Evolutionary conservation across 2,888 invertebrate species (phyloP), one percentile per base, ranked within the genome.

Genomic region (Hymenopus coronatus): DNA sequence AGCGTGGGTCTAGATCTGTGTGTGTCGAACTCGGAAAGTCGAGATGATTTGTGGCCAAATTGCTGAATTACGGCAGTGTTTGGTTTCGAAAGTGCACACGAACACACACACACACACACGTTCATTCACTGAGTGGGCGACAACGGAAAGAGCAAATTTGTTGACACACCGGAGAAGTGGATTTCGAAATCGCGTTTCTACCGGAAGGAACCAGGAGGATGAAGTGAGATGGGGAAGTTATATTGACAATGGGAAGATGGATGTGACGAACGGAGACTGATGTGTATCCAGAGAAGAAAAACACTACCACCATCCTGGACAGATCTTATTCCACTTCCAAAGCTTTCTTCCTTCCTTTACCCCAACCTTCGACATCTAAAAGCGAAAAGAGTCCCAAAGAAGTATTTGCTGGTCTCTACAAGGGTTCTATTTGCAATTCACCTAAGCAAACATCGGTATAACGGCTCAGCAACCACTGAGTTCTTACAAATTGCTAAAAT

Each of bases 191-290:
- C 46, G 85, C 70, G 28, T 85, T 85, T 85, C 54, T 85, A 54
- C 27, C 85, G 46, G 85, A 46, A 84, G 30, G 84, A 33, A 46
- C n/a, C 40, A 8, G 4, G n/a, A 20, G 54, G 54, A 70, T 20
- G 20, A 4, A 25, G 54, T 15, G 25, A 25, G 54, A 20, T 70
- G 15, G 54, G 54, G 54, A 25, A 70, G 54, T 86, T 28, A 28
- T 86, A 86, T 86, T 86, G 86, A 86, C 86, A 81, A 30, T 86
- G 81, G 81, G 81, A 85, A 54, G 85, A 85, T 54, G 54, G 85
- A 85, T 85, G 54, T n/a, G 28, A 27, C 33, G 85, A 54, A 33
- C 30, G 30, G 25, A 40, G n/a, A 2, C 46, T 15, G 54, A 8
- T 86, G 86, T 54, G 6, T 27, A 85, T 70, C 28, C 15, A 28